Evolutionary conservation across 2,888 invertebrate species (phyloP), one percentile per base, ranked within the genome.

Genomic region (Microctonus brassicae): DNA sequence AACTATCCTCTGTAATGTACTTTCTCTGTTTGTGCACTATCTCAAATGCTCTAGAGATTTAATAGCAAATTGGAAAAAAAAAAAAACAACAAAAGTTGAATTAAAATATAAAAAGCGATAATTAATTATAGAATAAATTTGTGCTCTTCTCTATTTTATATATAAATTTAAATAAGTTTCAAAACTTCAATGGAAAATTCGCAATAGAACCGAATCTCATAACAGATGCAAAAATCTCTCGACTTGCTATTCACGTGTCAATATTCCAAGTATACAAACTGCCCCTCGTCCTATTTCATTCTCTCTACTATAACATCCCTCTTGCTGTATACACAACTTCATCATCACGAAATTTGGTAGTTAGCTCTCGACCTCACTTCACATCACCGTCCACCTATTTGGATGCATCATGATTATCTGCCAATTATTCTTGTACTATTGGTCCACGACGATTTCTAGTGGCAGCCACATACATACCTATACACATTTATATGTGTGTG

Each of bases 371-470:
- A 65, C 61, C 66, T 66, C 55, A 24, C 39, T 33, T 62, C 13
- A 47, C 47, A 26, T 55, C 13, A 11, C 33, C 47, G 33, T 61
- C 39, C 42, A 57, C 10, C 34, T 26, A 39, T 53, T 58, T 36
- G 47, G 55, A 58, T 66, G 47, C 62, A 66, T 66, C 70, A 24
- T 69, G 65, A 74, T 75, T 69, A 73, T 55, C 60, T 69, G 68
- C 70, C 71, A 70, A 76, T 76, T 70, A 75, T 60, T 55, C 60
- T 63, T 33, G 61, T 47, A 26, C 17, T 58, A 63, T 72, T 67
- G 72, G 72, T 47, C 66, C 39, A 71, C 63, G 58, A 69, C 53
- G 68, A 72, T 65, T 72, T 69, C 73, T 39, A 69, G 29, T 68
- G 24, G 34, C n/a, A 58, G 13, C 26, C 26, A 22, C 17, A 47